phyloP scores from a whole-genome alignment of 2,888 invertebrate genomes.

The Eueremaeus valkanovi region DNA sequence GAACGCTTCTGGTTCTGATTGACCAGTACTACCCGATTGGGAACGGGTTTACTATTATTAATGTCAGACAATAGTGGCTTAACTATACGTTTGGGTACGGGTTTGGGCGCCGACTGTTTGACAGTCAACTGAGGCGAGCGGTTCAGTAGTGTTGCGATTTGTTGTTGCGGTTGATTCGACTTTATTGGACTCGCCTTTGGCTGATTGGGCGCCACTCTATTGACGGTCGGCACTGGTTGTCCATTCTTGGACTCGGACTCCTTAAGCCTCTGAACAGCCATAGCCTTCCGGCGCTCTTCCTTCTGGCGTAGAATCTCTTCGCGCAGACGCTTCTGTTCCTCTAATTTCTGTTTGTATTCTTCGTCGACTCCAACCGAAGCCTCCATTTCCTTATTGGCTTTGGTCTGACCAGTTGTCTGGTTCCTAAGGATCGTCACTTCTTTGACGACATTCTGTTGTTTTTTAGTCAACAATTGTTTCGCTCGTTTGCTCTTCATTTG shows the following conservation, averaged over 20 bases:
- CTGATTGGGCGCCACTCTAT: background rate
- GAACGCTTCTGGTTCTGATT: slow-evolving; percentile 20
- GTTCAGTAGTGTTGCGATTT: slow-evolving; percentile 19
- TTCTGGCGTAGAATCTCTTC: slow-evolving; percentile 26
- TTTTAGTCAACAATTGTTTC: slow-evolving; percentile 25
- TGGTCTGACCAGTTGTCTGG: background rate
- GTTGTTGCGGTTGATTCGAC: slow-evolving; percentile 17
- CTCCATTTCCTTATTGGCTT: slow-evolving; percentile 18
- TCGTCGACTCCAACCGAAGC: slow-evolving; percentile 37
- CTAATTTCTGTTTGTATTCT: slow-evolving; percentile 36
- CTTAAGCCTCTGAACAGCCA: slow-evolving; percentile 12
- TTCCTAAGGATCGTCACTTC: slow-evolving; percentile 12
- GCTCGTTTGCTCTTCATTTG: slow-evolving; percentile 14
- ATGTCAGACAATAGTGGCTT: background rate
- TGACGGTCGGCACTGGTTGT: background rate
- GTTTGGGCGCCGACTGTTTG: background rate
- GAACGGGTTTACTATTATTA: background rate
- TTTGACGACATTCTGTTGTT: slow-evolving; percentile 13
- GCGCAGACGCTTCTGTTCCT: slow-evolving; percentile 30
- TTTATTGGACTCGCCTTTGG: background rate
- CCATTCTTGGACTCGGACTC: background rate
- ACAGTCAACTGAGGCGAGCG: background rate
- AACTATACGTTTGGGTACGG: slow-evolving; percentile 1
- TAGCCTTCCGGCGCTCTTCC: slow-evolving; percentile 27
- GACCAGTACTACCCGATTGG: background rate